Conservation (phyloP, 2,113 vertebrate species). For the Balaenoptera acutorostrata region DNA sequence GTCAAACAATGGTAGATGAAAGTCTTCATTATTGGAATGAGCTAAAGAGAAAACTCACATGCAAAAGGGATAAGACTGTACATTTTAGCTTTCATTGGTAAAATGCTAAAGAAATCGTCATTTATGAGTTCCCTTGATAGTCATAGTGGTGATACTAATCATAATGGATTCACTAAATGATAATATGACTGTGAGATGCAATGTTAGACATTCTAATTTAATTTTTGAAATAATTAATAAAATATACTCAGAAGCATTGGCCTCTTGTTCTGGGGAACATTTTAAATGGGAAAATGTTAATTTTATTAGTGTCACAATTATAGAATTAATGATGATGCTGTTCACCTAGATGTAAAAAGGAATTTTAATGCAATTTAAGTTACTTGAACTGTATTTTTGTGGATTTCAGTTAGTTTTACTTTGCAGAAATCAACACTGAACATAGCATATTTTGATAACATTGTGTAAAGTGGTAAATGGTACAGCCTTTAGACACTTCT, state of each 20-base stretch:
- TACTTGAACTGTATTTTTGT: not conserved
- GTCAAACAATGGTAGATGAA: not conserved
- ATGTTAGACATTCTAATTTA: constrained; percentile 37
- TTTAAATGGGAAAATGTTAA: constrained; percentile 46
- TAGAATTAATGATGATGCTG: not conserved
- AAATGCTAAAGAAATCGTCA: constrained; percentile 37
- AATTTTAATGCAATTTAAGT: constrained; percentile 49
- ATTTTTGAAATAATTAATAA: constrained; percentile 47
- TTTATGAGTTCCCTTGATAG: constrained; percentile 32
- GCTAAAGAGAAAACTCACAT: constrained; percentile 15
- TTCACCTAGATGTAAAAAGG: constrained; percentile 9
- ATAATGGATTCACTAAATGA: constrained; percentile 32
- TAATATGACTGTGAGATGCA: constrained; percentile 19
- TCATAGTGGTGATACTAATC: constrained; percentile 22
- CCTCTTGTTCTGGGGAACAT: not conserved
- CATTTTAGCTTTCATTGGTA: constrained; percentile 44
- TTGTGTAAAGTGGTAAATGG: not conserved
- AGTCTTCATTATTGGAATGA: constrained; percentile 19
- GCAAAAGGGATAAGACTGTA: not conserved
- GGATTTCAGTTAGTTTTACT: constrained; percentile 16
- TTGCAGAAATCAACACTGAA: constrained; percentile 2
- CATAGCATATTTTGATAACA: not conserved
- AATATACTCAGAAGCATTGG: not conserved
- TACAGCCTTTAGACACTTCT: not conserved
- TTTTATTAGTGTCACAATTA: constrained; percentile 34